Evolutionary conservation across 2,113 vertebrate genomes (phyloP), one percentile per base, ranked within the genome.

Genomic region (Larimichthys crocea): DNA sequence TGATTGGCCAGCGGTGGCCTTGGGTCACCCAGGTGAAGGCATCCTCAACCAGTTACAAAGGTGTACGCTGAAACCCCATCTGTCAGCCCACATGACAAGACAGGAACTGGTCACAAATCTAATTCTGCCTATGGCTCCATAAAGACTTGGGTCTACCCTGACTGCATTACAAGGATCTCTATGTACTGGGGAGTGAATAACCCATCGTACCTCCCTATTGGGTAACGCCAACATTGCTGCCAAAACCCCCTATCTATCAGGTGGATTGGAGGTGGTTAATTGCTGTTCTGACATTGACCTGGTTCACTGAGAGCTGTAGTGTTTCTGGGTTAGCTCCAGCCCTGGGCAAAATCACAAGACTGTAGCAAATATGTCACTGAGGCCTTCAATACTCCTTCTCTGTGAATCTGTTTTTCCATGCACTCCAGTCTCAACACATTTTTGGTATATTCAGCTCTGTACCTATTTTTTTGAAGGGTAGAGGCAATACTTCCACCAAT

Each of bases 1-100:
- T 64, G 76, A 94, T 89, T 94, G 90, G 94, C 49, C 42, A 0
- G 12, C 48, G 5, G 64, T 26, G 8, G 9, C 31, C 42, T 69
- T 57, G 22, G 80, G 26, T 84, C 84, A 84, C 65, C 24, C 48
- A 82, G 67, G 74, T 81, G 52, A 68, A 68, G 26, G 49, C 24
- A 3, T 2, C 63, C 50, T 22, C 10, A 46, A 44, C 91, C 94
- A 93, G 79, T 94, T 49, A 60, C 55, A 49, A 62, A 19, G 3
- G 15, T 59, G 10, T 29, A 5, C 14, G 16, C n/a, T n/a, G 0
- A 63, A 52, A 31, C 16, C 50, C 35, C 15, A 61, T 71, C 10
- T 52, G 40, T 70, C 76, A 29, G 61, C 67, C 74, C 35, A 69
- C 59, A 78, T 78, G 60, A 64, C 22, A 46, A 74, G 52, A 44